phyloP scores from a whole-genome alignment of 2,113 vertebrate genomes.

The Seriola dumerili region DNA sequence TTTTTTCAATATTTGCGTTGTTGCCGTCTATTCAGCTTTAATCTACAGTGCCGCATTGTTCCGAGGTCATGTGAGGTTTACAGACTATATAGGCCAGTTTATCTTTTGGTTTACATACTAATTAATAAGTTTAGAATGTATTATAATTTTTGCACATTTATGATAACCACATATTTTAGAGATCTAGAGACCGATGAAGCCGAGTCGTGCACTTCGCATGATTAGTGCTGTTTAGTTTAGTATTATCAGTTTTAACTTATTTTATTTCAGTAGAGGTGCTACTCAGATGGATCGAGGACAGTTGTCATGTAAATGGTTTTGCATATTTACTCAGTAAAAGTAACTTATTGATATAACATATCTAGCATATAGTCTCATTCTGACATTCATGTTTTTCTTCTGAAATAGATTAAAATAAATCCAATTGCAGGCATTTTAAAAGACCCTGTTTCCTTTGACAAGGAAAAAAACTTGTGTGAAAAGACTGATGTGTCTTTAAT shows the following conservation, averaged over 20 bases:
- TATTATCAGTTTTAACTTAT: slow-evolving; percentile 45
- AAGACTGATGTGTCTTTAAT: slow-evolving; percentile 43
- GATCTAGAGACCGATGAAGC: slow-evolving; percentile 15
- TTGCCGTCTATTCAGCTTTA: slow-evolving; percentile 14
- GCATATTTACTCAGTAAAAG: slow-evolving; percentile 48
- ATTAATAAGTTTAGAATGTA: slow-evolving; percentile 51
- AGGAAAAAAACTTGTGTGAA: no score
- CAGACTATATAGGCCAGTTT: slow-evolving; percentile 43
- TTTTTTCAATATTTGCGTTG: slow-evolving; percentile 9
- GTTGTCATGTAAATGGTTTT: slow-evolving; percentile 34
- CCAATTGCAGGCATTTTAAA: slow-evolving; percentile 10
- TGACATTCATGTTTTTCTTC: slow-evolving; percentile 19
- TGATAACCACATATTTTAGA: slow-evolving; percentile 30
- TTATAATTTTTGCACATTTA: slow-evolving; percentile 52
- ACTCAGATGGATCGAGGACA: slow-evolving; percentile 30
- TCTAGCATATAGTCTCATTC: slow-evolving; percentile 22
- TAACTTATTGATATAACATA: slow-evolving; percentile 53
- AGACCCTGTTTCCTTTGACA: slow-evolving; percentile 23
- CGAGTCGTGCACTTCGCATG: slow-evolving; percentile 43
- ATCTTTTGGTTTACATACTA: slow-evolving; percentile 35
- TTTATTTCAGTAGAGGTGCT: slow-evolving; percentile 33
- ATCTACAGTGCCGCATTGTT: slow-evolving; percentile 4
- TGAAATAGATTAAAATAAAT: slow-evolving; percentile 35
- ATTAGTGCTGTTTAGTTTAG: slow-evolving; percentile 18
- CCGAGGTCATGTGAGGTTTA: slow-evolving; percentile 30